Percentiles rank a stretch among this genome's conserved stretches.
These are phyloP conservation scores for Echinarachnius parma DNA, from an alignment of 53 echinoderm and acorn worm species.

Conservation along the genomic window DNA sequence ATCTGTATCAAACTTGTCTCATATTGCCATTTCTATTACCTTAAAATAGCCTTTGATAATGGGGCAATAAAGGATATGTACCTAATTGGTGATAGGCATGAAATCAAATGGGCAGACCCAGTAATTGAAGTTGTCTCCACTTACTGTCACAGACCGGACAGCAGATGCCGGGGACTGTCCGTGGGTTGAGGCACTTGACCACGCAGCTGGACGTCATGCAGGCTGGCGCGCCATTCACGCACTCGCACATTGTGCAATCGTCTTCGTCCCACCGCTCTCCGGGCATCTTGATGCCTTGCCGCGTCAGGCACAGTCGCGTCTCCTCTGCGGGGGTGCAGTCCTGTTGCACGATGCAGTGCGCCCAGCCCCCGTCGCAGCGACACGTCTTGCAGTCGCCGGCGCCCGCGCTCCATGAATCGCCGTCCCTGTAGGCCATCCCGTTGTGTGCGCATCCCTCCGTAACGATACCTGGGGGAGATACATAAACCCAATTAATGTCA, in stretches of 20 bases:
- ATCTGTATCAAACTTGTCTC: no score
- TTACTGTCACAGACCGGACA: conserved; percentile 95
- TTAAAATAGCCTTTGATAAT: no score
- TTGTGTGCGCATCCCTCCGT: conserved; percentile 60
- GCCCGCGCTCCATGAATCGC: conserved; percentile 72
- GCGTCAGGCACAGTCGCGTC: conserved; percentile 59
- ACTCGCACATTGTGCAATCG: conserved; percentile 88
- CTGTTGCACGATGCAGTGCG: conserved; percentile 74
- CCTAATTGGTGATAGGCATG: no score
- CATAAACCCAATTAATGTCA: neutral
- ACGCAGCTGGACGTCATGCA: conserved; percentile 81
- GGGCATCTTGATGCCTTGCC: conserved; percentile 51
- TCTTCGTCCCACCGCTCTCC: conserved; percentile 85
- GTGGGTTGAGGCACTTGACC: conserved; percentile 69
- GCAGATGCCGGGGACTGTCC: conserved; percentile 68
- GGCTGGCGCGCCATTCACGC: conserved; percentile 58
- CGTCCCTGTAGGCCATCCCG: conserved; percentile 60
- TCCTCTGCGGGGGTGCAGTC: conserved; percentile 64
- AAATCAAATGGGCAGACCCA: no score
- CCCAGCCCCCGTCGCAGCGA: conserved; percentile 52
- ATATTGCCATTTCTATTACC: no score
- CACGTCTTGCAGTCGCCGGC: conserved; percentile 66
- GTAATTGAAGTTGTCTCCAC: no score
- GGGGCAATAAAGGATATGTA: neutral
- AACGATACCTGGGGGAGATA: conserved; percentile 51